Conservation (phyloP, 2,888 invertebrate genomes). For the Aphrophora alni region DNA sequence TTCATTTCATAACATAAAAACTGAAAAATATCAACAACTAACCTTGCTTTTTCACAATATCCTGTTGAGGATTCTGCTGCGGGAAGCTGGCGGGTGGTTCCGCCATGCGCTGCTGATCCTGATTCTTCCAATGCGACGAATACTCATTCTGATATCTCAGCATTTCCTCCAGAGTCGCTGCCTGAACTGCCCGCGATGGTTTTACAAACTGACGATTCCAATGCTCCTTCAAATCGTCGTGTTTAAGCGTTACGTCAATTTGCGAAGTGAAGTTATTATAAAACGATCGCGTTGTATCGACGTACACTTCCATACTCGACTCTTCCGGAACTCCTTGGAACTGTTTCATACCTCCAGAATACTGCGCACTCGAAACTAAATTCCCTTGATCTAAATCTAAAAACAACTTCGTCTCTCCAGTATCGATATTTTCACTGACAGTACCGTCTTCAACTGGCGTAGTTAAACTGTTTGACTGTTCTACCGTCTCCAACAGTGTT, state of each 20-base stretch:
- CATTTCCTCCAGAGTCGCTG: background rate
- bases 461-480: background rate
- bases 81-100: background rate
- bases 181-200: background rate
- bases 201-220: background rate
- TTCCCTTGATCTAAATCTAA: constrained; percentile 35
- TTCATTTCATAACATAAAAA: too few species aligned
- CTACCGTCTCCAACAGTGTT: background rate
- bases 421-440: background rate
- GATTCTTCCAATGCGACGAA: background rate
- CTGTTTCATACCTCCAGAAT: too few species aligned
- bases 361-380: background rate
- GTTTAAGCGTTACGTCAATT: background rate
- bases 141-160: background rate
- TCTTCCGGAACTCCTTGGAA: background rate
- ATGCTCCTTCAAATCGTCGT: background rate
- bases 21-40: too few species aligned
- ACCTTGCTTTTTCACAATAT: background rate
- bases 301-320: background rate
- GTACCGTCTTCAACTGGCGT: background rate
- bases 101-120: background rate
- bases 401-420: constrained; percentile 34
- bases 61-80: background rate
- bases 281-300: background rate
- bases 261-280: background rate